phyloP scores from a whole-genome alignment of 2,113 vertebrate species.

The Stigmatopora nigra region DNA sequence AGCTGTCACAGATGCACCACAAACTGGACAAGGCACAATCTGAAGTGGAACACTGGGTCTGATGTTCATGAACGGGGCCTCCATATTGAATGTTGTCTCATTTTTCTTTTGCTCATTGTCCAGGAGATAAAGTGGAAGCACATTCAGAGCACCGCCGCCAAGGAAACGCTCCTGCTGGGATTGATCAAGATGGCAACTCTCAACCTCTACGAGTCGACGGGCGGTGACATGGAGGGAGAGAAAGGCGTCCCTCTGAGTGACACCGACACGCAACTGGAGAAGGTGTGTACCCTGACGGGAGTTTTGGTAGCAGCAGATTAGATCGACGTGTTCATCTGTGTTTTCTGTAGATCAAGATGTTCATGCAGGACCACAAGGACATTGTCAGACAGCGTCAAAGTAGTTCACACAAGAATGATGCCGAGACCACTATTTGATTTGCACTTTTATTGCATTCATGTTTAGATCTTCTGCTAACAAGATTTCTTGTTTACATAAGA shows the following conservation, averaged over 20 bases:
- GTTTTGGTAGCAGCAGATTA: neutral
- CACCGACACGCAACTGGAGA: conserved; percentile 68
- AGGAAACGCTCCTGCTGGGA: conserved; percentile 71
- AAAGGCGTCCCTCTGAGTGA: conserved; percentile 56
- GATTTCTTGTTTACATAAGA: no score
- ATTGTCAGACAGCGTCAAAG: conserved; percentile 27
- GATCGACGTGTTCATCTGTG: neutral
- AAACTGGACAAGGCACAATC: conserved; percentile 55
- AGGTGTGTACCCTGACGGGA: conserved; percentile 49
- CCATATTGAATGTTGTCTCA: neutral
- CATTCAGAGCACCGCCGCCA: conserved; percentile 65
- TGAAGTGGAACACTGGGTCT: conserved; percentile 65
- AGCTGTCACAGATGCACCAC: conserved; percentile 54
- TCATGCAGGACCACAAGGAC: conserved; percentile 38
- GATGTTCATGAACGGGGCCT: neutral
- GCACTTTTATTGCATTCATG: no score
- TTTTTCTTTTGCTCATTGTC: neutral
- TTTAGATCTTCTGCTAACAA: no score
- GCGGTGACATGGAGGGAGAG: conserved; percentile 12
- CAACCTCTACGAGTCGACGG: conserved; percentile 72
- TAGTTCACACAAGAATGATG: neutral
- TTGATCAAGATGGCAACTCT: conserved; percentile 68
- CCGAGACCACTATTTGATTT: neutral
- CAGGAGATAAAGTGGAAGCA: conserved; percentile 75
- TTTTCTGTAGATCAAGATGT: conserved; percentile 42